Evolutionary conservation across 2,797 vertebrate genomes (phyloP).

Genomic region (Alfaro cultratus): DNA sequence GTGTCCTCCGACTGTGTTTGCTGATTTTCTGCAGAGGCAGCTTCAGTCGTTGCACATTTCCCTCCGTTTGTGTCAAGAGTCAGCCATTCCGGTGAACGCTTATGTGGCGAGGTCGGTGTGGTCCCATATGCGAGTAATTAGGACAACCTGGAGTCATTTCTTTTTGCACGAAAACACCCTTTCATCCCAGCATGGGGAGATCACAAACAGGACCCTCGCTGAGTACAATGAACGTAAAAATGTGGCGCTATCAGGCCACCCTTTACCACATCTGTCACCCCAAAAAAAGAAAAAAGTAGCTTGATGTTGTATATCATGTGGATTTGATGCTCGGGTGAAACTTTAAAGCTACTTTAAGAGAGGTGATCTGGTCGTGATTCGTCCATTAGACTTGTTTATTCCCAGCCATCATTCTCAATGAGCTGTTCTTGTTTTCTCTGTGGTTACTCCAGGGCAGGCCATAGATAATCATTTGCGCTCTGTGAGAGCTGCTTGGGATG

Average conservation of each 20-base stretch:
- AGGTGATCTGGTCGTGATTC: not conserved
- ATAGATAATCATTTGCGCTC: not conserved
- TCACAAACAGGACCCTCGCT: constrained; percentile 59
- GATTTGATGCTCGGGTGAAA: constrained; percentile 22
- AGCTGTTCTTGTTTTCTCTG: constrained; percentile 30
- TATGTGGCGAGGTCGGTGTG: constrained; percentile 46
- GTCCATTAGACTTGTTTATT: constrained; percentile 35
- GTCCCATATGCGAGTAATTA: constrained; percentile 74
- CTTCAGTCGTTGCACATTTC: constrained; percentile 20
- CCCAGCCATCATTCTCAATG: constrained; percentile 21
- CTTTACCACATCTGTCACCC: constrained; percentile 13
- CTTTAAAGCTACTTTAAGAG: constrained; percentile 25
- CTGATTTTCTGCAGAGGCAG: not conserved
- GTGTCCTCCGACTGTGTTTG: not conserved
- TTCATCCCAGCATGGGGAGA: constrained; percentile 48
- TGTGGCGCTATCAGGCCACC: constrained; percentile 21
- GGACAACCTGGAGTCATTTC: constrained; percentile 65
- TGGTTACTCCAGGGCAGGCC: constrained; percentile 6
- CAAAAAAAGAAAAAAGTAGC: constrained; percentile 18
- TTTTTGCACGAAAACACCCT: constrained; percentile 58
- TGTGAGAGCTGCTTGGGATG: not conserved
- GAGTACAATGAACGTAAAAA: constrained; percentile 54
- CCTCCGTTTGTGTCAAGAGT: constrained; percentile 26
- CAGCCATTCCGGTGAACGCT: not conserved
- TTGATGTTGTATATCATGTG: constrained; percentile 32